Evolutionary conservation across 2,113 vertebrate genomes (phyloP).

Genomic region (Spermophilus dauricus): DNA sequence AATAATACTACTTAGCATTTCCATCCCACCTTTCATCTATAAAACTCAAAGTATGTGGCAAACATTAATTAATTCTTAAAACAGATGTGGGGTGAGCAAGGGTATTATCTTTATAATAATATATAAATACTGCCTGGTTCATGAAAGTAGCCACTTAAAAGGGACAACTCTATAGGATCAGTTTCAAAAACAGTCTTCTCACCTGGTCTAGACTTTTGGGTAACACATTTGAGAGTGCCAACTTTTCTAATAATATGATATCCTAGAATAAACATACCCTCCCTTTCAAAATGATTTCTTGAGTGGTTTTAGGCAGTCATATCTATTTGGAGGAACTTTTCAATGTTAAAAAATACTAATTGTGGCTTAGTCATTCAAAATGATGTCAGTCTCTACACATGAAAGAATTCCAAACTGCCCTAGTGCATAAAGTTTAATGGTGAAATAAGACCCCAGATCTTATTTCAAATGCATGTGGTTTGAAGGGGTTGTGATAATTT

Average conservation of each 20-base stretch:
- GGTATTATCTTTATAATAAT: slow-evolving; percentile 85
- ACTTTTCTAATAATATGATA: slow-evolving; percentile 69
- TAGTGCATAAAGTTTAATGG: not conserved
- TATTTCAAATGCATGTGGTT: slow-evolving; percentile 31
- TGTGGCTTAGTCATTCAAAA: not conserved
- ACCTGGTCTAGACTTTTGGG: slow-evolving; percentile 78
- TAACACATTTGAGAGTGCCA: slow-evolving; percentile 47
- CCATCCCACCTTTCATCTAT: slow-evolving; percentile 77
- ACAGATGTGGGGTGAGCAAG: slow-evolving; percentile 65
- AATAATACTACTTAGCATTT: slow-evolving; percentile 71
- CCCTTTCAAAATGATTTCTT: slow-evolving; percentile 41
- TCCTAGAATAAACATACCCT: not conserved
- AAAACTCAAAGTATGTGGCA: slow-evolving; percentile 77
- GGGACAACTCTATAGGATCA: slow-evolving; percentile 75
- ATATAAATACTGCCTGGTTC: slow-evolving; percentile 81
- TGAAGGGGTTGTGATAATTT: slow-evolving; percentile 24
- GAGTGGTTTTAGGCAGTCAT: slow-evolving; percentile 36
- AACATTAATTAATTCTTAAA: slow-evolving; percentile 84
- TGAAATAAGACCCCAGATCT: not conserved
- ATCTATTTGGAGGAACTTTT: slow-evolving; percentile 55
- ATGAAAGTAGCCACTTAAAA: slow-evolving; percentile 84
- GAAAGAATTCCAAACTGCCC: slow-evolving; percentile 27
- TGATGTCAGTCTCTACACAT: not conserved
- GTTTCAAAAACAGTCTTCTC: slow-evolving; percentile 81
- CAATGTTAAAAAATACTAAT: slow-evolving; percentile 33